phyloP scores from a whole-genome alignment of 2,888 invertebrate species.

The Operophtera brumata region DNA sequence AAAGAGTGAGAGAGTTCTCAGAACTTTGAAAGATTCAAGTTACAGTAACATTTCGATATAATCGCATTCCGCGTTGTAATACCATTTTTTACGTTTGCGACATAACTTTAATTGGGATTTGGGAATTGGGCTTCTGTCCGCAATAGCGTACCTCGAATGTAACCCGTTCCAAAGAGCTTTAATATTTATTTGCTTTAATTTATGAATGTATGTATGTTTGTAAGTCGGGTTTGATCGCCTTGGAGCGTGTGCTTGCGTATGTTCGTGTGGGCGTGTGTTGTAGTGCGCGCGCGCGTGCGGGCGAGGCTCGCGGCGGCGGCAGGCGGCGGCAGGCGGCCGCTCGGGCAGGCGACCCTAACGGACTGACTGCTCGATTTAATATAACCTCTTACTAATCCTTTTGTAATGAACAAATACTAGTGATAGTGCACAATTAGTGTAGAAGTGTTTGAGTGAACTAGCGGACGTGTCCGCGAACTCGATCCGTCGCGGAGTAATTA shows the following conservation, averaged over 20 bases:
- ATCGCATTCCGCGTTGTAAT: too few relatives aligned
- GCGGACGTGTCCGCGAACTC: slow-evolving; percentile 23
- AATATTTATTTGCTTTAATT: slow-evolving; percentile 72
- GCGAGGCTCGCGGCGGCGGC: slow-evolving; percentile 33
- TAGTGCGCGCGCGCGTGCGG: slow-evolving; percentile 29
- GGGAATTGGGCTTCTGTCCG: too few relatives aligned
- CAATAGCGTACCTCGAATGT: slow-evolving; percentile 56
- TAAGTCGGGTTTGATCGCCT: slow-evolving; percentile 40
- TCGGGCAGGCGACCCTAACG: slow-evolving; percentile 60
- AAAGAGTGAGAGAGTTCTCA: too few relatives aligned
- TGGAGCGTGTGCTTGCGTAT: slow-evolving; percentile 36
- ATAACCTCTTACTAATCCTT: slow-evolving; percentile 41
- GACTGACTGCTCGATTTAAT: slow-evolving; percentile 44
- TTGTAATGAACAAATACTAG: slow-evolving; percentile 44
- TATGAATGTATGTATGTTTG: slow-evolving; percentile 44
- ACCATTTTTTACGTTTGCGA: too few relatives aligned
- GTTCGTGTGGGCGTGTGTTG: slow-evolving; percentile 28
- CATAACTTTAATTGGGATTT: too few relatives aligned
- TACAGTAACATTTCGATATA: too few relatives aligned
- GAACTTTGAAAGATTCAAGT: too few relatives aligned
- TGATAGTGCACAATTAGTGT: slow-evolving; percentile 64
- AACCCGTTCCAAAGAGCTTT: slow-evolving; percentile 74
- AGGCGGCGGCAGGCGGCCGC: slow-evolving; percentile 35
- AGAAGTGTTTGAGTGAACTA: slow-evolving; percentile 41
- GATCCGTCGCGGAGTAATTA: slow-evolving; percentile 61